Conservation (phyloP, 2,113 vertebrate genomes). For the Marmota flaviventris region DNA sequence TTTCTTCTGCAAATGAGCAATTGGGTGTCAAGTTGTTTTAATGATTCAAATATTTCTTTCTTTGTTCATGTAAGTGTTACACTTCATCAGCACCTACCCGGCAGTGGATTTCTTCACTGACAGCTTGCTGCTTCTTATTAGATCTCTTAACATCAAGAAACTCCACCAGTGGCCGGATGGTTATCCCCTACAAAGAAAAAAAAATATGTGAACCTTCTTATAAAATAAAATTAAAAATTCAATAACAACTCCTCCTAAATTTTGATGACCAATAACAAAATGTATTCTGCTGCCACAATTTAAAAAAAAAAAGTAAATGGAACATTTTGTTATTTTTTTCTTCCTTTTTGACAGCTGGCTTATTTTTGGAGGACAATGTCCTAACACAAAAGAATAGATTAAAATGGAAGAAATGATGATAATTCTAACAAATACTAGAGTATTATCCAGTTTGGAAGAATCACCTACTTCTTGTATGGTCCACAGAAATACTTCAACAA, state of each 20-base stretch:
- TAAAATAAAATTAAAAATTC: background rate
- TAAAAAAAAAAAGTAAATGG: background rate
- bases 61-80: background rate
- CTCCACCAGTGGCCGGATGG: conserved; percentile 96
- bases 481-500: background rate
- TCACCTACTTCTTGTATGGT: background rate
- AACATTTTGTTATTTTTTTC: background rate
- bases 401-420: background rate
- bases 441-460: background rate
- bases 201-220: background rate
- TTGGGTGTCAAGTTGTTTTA: background rate
- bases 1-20: background rate
- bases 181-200: conserved; percentile 92
- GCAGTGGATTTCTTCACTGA: conserved; percentile 95
- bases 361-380: background rate
- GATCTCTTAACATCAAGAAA: conserved; percentile 96
- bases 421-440: background rate
- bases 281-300: background rate
- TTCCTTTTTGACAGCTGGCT: background rate
- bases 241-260: background rate
- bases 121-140: conserved; percentile 94
- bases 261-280: background rate
- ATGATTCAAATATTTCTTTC: background rate
- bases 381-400: background rate
- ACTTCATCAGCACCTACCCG: conserved; percentile 89